Evolutionary conservation across 1,140 invertebrate genomes (phyloP), one percentile per base, ranked within the genome.

Genomic region (Sarcophaga peregrina): DNA sequence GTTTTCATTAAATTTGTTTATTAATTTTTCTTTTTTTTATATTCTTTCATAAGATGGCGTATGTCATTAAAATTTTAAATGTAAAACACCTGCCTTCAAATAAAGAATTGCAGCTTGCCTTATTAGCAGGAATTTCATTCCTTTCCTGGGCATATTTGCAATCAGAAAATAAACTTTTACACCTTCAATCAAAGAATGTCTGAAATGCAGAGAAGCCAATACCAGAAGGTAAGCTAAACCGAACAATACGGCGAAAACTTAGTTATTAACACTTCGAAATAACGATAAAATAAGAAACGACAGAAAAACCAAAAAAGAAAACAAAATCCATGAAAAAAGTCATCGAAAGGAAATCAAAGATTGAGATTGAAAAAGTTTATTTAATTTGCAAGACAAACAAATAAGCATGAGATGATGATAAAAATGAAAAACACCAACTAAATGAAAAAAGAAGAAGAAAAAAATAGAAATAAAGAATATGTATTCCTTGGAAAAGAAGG

Each of bases 301-400:
- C 37, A 25, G 11, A 20, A 48, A 15, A 45, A 76, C 37, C n/a
- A n/a, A 17, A 5, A 48, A 58, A 3, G n/a, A n/a, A n/a, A n/a
- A n/a, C n/a, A n/a, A n/a, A n/a, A n/a, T n/a, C n/a, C n/a, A n/a
- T n/a, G n/a, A 20, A 81, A 54, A 37, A 37, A 58, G 15, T 45
- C 80, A 45, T 62, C 48, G 47, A 37, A 81, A 68, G 37, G 50
- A 81, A 82, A 82, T 82, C 82, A 82, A 62, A 82, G 82, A 82
- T 82, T 76, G 17, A 76, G 82, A 82, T 82, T 82, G 82, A 82
- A 82, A 82, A 82, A 82, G 82, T 82, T 82, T 82, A 82, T 82
- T 82, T 82, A 82, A 82, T 82, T 82, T 82, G 11, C 20, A 76
- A 82, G 76, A 82, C 50, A 82, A 82, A 82, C 74, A 82, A 82